Base-by-base conservation (phyloP, 1,140 invertebrate genomes). In the Drosophila mayri region DNA sequence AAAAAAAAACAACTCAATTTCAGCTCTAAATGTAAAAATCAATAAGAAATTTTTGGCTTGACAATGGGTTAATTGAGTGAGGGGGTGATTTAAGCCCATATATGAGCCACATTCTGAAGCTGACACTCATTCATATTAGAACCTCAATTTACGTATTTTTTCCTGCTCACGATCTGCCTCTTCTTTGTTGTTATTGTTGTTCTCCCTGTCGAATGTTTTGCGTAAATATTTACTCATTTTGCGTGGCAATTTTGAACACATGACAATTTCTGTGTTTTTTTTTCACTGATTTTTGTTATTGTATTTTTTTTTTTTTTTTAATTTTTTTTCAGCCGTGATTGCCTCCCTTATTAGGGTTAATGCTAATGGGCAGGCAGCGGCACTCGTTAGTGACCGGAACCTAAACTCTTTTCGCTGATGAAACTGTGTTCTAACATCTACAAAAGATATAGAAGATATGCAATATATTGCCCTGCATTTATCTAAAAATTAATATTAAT, bases 181-280 rank as follows among this genome's bases (percentile, higher is more conserved):
- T 40, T 68, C 43, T 60, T 70, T 35, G 11, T 16, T 54, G 40
- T 63, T 54, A n/a, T n/a, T n/a, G 16, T 76, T 71, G 41, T 61
- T 74, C 38, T 63, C 46, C 43, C 62, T 61, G 66, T 43, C 65
- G 52, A 62, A 63, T 84, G 62, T 49, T 80, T 66, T 63, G 63
- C 58, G 86, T 84, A 80, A 88, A 88, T 90, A 85, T 81, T 88
- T 90, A 81, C 81, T 68, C 77, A 81, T 75, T 87, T 79, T 90
- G 81, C 81, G 76, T 85, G 74, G 77, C 81, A 88, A 90, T 88
- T 90, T 81, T 63, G 65, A 87, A 66, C 84, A 90, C 84, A 88
- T 88, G 84, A 88, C 85, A 87, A 74, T 87, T 73, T 83, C 41
- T 65, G 37, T 16, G 28, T 50, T 25, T 25, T 59, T 25, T 67